Conservation (phyloP, 2,113 vertebrate genomes). For the Melanerpes formicivorus region DNA sequence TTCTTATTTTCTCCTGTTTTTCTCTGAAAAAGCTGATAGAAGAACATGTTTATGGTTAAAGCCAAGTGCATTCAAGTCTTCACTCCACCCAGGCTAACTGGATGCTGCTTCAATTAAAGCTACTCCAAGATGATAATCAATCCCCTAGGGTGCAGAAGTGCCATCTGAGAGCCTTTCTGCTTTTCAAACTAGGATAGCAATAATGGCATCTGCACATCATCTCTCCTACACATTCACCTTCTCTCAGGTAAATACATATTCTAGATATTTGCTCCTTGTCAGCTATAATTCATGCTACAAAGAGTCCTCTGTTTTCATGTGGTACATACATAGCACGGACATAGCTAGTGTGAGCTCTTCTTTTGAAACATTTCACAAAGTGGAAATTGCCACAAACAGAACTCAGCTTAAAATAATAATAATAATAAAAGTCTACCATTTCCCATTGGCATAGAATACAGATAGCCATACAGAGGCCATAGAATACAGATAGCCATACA, state of each 20-base stretch:
- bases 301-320: not conserved
- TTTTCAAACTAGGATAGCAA: not conserved
- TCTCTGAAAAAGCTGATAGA: not conserved
- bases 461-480: not conserved
- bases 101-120: not conserved
- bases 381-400: not conserved
- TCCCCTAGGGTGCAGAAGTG: not conserved
- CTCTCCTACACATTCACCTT: not conserved
- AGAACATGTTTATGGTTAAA: not conserved
- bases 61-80: not conserved
- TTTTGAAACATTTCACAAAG: not conserved
- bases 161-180: not conserved
- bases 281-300: not conserved
- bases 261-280: not conserved
- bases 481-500: not conserved
- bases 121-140: not conserved
- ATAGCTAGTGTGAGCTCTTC: not conserved
- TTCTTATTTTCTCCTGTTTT: not conserved
- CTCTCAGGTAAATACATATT: not conserved
- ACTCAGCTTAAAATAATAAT: not conserved
- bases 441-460: not conserved
- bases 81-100: not conserved
- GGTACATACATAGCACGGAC: not conserved
- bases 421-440: not conserved
- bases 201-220: not conserved